Conservation (phyloP, 2,113 vertebrate species). For the Melozone crissalis region DNA sequence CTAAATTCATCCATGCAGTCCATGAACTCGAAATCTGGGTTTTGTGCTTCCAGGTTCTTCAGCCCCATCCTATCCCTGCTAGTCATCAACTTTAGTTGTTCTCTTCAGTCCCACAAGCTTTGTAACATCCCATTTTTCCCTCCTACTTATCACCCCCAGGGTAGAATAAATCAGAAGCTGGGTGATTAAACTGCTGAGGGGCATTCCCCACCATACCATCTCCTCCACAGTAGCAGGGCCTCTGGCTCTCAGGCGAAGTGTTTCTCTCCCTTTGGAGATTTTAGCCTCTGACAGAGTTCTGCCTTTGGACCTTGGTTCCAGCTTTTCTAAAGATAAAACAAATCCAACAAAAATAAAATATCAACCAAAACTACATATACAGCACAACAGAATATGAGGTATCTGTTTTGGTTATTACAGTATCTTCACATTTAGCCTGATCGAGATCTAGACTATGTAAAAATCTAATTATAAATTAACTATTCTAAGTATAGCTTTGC, state of each 20-base stretch:
- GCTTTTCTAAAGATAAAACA: slow-evolving; percentile 81
- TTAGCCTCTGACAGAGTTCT: slow-evolving; percentile 76
- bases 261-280: slow-evolving; percentile 82
- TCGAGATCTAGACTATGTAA: neutral
- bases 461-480: neutral
- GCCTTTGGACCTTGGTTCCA: slow-evolving; percentile 86
- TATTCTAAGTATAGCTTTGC: neutral
- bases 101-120: neutral
- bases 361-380: neutral
- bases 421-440: neutral
- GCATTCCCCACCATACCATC: slow-evolving; percentile 81
- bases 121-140: neutral
- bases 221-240: slow-evolving; percentile 91
- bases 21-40: neutral
- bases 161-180: neutral
- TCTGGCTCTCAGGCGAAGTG: slow-evolving; percentile 88
- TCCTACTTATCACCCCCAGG: neutral
- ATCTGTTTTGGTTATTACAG: neutral
- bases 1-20: neutral
- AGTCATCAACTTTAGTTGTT: neutral
- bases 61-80: neutral
- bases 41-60: neutral
- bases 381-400: neutral
- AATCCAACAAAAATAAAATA: neutral
- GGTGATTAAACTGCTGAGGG: neutral